Base-by-base conservation (phyloP, 2,888 invertebrate genomes). In the Leistus spinibarbis region DNA sequence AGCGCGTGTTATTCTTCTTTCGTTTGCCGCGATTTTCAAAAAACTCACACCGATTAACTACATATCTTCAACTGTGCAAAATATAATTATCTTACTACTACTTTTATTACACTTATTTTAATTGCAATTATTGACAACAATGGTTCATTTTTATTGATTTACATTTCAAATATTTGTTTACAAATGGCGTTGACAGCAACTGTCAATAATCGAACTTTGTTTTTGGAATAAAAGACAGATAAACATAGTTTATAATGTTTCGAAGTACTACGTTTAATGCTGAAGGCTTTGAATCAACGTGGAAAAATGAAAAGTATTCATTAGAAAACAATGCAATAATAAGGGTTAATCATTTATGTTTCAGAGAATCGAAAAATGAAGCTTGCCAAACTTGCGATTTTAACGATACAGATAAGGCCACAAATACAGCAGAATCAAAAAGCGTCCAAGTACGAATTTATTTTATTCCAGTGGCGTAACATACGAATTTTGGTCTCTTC, bases 241-340 rank as follows among this genome's bases (percentile, higher is more conserved):
- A 53, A 1, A 13, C 53, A n/a, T 17, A 24, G 20, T 20, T 17
- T 54, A 60, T 19, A 19, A 88, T 87, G 80, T 86, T 88, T 76
- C 83, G 83, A 54, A 84, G 86, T 71, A 86, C 84, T 79, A 85
- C 85, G 24, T 85, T 85, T 10, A 86, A 86, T 56, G 85, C 87
- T 71, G 83, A 87, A 19, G 88, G 88, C 67, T 88, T 88, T 81
- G 85, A 84, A 69, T 86, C 88, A 0, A 83, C 84, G 40, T 86
- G 85, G 82, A 85, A 83, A 76, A 79, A 83, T 5, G 86, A 85
- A 77, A 86, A 84, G 84, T 84, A 81, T 24, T 60, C n/a, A 40
- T 40, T 16, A 54, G 1, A 57, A 23, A 66, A 17, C 7, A 69
- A 60, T 62, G 10, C n/a, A 62, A 60, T 69, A 56, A 27, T 56